These are phyloP conservation scores for Malurus elegans DNA, from an alignment of 2,113 vertebrate genomes.

Conservation along the genomic window DNA sequence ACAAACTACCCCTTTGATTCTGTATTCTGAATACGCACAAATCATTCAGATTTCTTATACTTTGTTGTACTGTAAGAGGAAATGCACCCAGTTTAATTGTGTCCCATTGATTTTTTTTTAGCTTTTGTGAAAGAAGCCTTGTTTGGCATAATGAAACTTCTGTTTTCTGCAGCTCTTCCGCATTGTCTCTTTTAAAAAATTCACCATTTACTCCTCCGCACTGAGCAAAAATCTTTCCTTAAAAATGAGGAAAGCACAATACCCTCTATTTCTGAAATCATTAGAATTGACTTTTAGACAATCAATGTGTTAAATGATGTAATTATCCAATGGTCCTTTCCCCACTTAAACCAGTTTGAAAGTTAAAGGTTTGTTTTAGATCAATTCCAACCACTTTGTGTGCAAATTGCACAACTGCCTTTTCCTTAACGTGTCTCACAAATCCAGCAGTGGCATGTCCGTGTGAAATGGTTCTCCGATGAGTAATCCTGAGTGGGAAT, in stretches of 20 bases:
- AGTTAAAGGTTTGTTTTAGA: conserved; percentile 88
- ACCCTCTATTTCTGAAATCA: conserved; percentile 86
- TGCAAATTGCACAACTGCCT: conserved; percentile 84
- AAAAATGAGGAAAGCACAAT: conserved; percentile 80
- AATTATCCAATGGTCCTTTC: conserved; percentile 83
- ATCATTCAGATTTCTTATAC: conserved; percentile 51
- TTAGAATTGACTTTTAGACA: conserved; percentile 85
- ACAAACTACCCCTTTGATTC: conserved; percentile 23
- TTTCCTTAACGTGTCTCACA: conserved; percentile 85
- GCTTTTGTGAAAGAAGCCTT: conserved; percentile 78
- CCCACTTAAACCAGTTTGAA: conserved; percentile 87
- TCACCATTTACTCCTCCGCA: conserved; percentile 57
- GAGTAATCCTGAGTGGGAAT: conserved; percentile 22
- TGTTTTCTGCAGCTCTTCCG: conserved; percentile 83
- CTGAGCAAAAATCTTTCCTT: conserved; percentile 74
- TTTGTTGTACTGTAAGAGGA: conserved; percentile 64
- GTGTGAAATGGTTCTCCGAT: conserved; percentile 36
- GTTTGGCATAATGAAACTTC: conserved; percentile 95
- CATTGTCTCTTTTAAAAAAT: conserved; percentile 76
- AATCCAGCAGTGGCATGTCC: conserved; percentile 71
- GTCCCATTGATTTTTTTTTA: conserved; percentile 83
- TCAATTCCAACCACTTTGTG: conserved; percentile 87
- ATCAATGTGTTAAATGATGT: conserved; percentile 92
- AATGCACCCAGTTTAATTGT: conserved; percentile 83
- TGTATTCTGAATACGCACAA: conserved; percentile 36